Percentiles rank a stretch among this genome's conserved stretches.
Evolutionary conservation across 2,888 invertebrate genomes (phyloP).

Genomic region (Caenorhabditis sp.): DNA sequence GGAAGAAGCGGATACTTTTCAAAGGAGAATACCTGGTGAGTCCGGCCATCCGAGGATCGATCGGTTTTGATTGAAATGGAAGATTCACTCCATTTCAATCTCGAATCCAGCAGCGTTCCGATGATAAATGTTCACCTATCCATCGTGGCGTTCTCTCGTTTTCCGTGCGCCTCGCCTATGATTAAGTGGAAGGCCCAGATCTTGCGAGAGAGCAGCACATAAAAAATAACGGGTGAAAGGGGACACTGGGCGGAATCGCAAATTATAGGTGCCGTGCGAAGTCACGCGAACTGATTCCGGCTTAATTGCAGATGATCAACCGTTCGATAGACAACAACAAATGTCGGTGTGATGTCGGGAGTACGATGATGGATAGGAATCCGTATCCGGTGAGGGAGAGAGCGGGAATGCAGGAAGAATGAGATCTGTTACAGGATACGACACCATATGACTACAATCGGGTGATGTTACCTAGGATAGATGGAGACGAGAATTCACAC

Average conservation of each 20-base stretch:
- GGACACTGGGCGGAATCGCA: neutral
- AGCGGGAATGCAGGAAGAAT: neutral
- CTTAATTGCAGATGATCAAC: conserved; percentile 75
- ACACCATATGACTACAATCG: conserved; percentile 79
- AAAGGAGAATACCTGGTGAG: conserved; percentile 79
- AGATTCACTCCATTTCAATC: neutral
- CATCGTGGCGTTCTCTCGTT: neutral
- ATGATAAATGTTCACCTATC: conserved; percentile 16
- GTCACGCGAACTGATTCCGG: neutral
- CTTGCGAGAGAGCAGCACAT: conserved; percentile 6
- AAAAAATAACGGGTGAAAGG: conserved; percentile 20
- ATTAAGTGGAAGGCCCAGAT: conserved; percentile 25
- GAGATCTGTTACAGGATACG: conserved; percentile 69
- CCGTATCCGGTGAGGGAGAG: conserved; percentile 70
- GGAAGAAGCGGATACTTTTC: conserved; percentile 79
- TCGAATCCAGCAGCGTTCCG: neutral
- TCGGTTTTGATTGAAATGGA: neutral
- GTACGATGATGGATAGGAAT: conserved; percentile 76
- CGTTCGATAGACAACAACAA: conserved; percentile 76
- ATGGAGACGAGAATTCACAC: conserved; percentile 75
- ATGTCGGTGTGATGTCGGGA: conserved; percentile 74
- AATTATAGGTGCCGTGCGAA: conserved; percentile 2
- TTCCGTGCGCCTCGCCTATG: conserved; percentile 13
- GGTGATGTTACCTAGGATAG: conserved; percentile 72
- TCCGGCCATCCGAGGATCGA: neutral